Evolutionary conservation across 2,797 vertebrate genomes (phyloP).

Genomic region (Erithacus rubecula): DNA sequence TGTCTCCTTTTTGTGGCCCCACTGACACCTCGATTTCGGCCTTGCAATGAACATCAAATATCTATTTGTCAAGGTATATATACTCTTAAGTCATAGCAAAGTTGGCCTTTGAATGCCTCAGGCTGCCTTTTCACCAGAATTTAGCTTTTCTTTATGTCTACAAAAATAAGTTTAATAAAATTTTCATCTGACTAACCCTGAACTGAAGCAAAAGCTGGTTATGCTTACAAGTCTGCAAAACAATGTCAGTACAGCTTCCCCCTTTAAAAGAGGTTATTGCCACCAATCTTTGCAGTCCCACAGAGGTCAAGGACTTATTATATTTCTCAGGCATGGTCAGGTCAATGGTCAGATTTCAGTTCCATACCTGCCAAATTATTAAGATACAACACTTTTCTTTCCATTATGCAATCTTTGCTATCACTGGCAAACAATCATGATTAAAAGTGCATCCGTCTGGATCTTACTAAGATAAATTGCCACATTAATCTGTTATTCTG

Average conservation of each 20-base stretch:
- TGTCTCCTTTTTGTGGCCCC: neutral
- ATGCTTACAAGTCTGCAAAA: neutral
- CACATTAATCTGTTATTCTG: conserved; percentile 2
- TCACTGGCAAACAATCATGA: conserved; percentile 12
- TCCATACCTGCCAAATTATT: neutral
- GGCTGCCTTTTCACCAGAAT: neutral
- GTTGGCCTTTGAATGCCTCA: neutral
- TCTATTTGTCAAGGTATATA: neutral
- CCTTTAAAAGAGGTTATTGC: neutral
- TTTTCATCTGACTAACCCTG: neutral
- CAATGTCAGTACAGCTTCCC: neutral
- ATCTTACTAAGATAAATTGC: conserved; percentile 30
- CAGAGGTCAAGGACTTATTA: neutral
- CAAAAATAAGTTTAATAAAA: neutral
- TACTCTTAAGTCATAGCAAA: neutral
- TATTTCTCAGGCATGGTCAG: neutral
- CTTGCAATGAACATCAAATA: neutral
- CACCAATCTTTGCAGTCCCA: neutral
- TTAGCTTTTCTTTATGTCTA: neutral
- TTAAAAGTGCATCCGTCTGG: conserved; percentile 4
- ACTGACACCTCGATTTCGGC: neutral
- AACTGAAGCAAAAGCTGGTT: neutral
- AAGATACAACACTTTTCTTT: neutral
- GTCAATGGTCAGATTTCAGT: neutral
- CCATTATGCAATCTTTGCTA: neutral